phyloP scores from a whole-genome alignment of 2,888 invertebrate species.

The Drosophila austrosaltans region DNA sequence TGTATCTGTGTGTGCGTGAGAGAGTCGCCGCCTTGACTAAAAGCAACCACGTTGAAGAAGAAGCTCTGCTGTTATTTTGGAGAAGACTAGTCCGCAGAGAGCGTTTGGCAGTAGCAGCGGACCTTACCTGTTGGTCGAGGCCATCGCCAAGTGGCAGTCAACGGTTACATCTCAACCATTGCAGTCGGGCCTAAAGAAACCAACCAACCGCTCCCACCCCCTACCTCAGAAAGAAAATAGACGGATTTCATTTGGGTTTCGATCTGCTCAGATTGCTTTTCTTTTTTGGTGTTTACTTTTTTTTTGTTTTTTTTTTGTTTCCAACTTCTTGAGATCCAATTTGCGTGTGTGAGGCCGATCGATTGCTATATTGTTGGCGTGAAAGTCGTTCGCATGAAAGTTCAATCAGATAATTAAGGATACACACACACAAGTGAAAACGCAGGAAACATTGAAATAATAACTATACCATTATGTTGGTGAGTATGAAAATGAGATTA shows the following conservation, averaged over 20 bases:
- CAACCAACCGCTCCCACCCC: too few relatives aligned
- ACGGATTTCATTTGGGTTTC: conserved; percentile 21
- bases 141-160: conserved; percentile 64
- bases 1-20: conserved; percentile 37
- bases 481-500: neutral
- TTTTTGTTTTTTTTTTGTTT: conserved; percentile 10
- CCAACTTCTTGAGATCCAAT: conserved; percentile 33
- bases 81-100: conserved; percentile 52
- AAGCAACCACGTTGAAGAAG: conserved; percentile 66
- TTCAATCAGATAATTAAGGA: conserved; percentile 69
- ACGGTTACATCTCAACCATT: conserved; percentile 72
- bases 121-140: conserved; percentile 72
- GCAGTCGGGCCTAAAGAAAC: conserved; percentile 54
- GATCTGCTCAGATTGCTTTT: neutral
- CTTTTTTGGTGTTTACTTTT: conserved; percentile 28
- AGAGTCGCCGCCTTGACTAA: conserved; percentile 40
- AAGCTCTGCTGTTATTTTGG: conserved; percentile 52
- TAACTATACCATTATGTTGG: conserved; percentile 17
- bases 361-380: conserved; percentile 52
- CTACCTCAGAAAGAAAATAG: neutral
- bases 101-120: conserved; percentile 33
- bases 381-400: conserved; percentile 64
- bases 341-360: conserved; percentile 57
- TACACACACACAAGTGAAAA: conserved; percentile 38
- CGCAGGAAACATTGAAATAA: conserved; percentile 20